A percentile compares a stretch with the other conserved stretches of the same genome.
Evolutionary conservation across 2,113 vertebrate species (phyloP).

Genomic region (Ochotona curzoniae): DNA sequence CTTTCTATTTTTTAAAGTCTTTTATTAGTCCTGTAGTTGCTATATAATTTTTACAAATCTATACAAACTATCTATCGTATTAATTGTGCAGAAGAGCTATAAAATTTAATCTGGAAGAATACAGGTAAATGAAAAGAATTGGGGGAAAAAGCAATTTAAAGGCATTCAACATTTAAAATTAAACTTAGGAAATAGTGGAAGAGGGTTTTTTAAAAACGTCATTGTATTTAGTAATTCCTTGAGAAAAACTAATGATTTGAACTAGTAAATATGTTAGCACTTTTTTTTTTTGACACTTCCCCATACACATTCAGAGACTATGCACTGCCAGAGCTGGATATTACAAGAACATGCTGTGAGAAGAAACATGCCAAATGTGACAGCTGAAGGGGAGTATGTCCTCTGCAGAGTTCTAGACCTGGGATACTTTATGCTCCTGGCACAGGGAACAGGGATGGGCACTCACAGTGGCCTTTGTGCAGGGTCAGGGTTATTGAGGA

Average conservation of each 20-base stretch:
- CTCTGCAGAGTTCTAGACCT: not conserved
- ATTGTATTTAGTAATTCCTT: slow-evolving; percentile 76
- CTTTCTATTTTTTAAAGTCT: not conserved
- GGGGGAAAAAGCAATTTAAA: not conserved
- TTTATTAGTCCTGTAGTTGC: slow-evolving; percentile 4
- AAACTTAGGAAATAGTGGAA: slow-evolving; percentile 48
- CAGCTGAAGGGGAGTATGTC: slow-evolving; percentile 38
- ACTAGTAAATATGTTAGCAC: slow-evolving; percentile 74
- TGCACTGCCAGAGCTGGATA: slow-evolving; percentile 49
- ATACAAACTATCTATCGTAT: not conserved
- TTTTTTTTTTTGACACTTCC: slow-evolving; percentile 73
- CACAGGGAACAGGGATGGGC: not conserved
- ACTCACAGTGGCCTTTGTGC: not conserved
- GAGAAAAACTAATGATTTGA: slow-evolving; percentile 76
- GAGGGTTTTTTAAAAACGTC: slow-evolving; percentile 36
- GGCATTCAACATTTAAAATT: slow-evolving; percentile 59
- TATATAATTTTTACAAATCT: not conserved
- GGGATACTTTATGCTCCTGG: not conserved
- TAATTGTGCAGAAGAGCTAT: slow-evolving; percentile 19
- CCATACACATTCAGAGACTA: slow-evolving; percentile 36
- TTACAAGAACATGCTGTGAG: slow-evolving; percentile 53
- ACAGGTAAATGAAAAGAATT: not conserved
- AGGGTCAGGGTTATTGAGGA: not conserved
- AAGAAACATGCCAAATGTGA: slow-evolving; percentile 48
- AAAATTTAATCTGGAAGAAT: slow-evolving; percentile 61